Conservation (phyloP, 2,797 vertebrate species). For the Halcyon leucocephala region DNA sequence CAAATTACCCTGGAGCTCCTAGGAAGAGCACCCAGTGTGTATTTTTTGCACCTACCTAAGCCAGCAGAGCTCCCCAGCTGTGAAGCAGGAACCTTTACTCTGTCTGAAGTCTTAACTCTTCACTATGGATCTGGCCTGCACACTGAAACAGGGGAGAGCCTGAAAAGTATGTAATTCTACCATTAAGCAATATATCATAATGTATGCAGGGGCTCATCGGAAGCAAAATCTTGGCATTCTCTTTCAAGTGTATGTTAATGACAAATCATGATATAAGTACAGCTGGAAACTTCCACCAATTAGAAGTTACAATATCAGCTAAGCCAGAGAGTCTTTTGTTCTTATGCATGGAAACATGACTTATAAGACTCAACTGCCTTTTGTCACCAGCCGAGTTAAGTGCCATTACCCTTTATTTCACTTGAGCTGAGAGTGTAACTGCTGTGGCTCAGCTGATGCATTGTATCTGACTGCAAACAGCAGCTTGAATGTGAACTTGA, state of each 20-base stretch:
- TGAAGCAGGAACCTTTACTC: not conserved
- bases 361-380: not conserved
- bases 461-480: not conserved
- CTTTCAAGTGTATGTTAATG: not conserved
- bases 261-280: not conserved
- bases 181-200: not conserved
- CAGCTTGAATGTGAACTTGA: not conserved
- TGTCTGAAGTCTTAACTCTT: not conserved
- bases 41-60: not conserved
- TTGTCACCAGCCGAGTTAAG: not conserved
- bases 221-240: not conserved
- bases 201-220: not conserved
- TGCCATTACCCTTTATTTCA: not conserved
- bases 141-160: not conserved
- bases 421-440: not conserved
- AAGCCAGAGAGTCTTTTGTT: not conserved
- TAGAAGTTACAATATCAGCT: not conserved
- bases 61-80: not conserved
- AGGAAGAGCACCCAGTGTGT: not conserved
- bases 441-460: not conserved
- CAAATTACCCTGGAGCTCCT: not conserved
- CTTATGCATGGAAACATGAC: not conserved
- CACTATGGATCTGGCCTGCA: not conserved
- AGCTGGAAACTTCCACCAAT: not conserved
- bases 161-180: not conserved